These are phyloP conservation scores for Catharus bicknelli DNA, from an alignment of 2,113 vertebrate species.

Conservation along the genomic window DNA sequence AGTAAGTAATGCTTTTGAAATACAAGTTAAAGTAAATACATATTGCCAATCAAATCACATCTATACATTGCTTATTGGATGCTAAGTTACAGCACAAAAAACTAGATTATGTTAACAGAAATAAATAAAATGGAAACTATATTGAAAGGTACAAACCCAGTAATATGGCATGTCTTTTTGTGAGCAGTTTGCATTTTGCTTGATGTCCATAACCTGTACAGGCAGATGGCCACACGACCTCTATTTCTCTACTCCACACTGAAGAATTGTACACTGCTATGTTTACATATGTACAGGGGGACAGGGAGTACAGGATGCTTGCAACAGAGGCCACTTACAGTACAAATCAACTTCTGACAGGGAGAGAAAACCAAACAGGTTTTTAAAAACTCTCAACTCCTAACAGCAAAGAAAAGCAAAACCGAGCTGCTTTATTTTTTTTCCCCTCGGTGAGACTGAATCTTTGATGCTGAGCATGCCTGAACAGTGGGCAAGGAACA, in stretches of 20 bases:
- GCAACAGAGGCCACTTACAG: conserved; percentile 68
- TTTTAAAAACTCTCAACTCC: conserved; percentile 11
- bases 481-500: conserved; percentile 10
- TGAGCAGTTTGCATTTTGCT: conserved; percentile 47
- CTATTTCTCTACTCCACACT: conserved; percentile 83
- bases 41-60: conserved; percentile 81
- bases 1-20: conserved; percentile 73
- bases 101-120: conserved; percentile 86
- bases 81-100: conserved; percentile 78
- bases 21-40: conserved; percentile 83
- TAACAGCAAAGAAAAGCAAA: conserved; percentile 58
- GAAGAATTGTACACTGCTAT: conserved; percentile 85
- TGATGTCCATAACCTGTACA: conserved; percentile 79
- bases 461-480: not conserved
- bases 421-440: not conserved
- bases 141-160: conserved; percentile 72
- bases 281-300: conserved; percentile 94
- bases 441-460: not conserved
- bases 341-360: conserved; percentile 68
- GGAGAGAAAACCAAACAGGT: conserved; percentile 29
- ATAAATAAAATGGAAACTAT: conserved; percentile 93
- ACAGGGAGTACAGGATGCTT: conserved; percentile 78
- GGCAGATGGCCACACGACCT: conserved; percentile 87
- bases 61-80: conserved; percentile 86
- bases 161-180: conserved; percentile 61